A percentile compares a stretch with the other conserved stretches of the same genome.
phyloP scores from a whole-genome alignment of 1,140 invertebrate genomes.

The Druon quercuslanigerum region DNA sequence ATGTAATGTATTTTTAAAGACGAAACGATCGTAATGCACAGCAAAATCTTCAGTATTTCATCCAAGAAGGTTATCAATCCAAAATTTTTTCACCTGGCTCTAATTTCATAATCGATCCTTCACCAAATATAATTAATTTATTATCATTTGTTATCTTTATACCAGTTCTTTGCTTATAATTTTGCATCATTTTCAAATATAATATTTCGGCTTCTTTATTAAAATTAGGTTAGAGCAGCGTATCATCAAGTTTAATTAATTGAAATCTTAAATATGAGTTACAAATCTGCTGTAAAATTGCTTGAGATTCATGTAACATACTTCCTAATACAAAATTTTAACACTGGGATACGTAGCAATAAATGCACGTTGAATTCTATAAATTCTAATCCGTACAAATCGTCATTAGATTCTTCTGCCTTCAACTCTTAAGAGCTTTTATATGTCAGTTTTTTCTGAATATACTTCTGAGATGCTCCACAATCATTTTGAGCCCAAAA shows the following conservation, averaged over 20 bases:
- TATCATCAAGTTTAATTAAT: constrained; percentile 23
- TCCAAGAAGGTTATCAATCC: not conserved
- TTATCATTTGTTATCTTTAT: not conserved
- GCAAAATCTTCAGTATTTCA: not conserved
- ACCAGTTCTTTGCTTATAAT: constrained; percentile 26
- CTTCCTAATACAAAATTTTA: too few species aligned
- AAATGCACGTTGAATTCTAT: too few species aligned
- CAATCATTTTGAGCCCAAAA: too few species aligned
- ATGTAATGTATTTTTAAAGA: not conserved
- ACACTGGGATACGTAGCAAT: too few species aligned
- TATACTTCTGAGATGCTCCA: too few species aligned
- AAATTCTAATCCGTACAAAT: too few species aligned
- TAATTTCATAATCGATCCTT: not conserved
- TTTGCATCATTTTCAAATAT: constrained; percentile 9
- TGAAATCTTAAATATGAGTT: constrained; percentile 9
- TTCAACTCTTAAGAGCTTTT: too few species aligned
- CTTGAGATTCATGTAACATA: too few species aligned
- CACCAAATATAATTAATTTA: constrained; percentile 15
- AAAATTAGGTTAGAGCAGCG: constrained; percentile 7
- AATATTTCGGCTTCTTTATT: constrained; percentile 15
- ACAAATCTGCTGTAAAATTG: too few species aligned
- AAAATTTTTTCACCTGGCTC: constrained; percentile 13
- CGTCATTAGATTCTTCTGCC: too few species aligned
- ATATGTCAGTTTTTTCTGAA: too few species aligned
- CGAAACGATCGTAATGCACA: constrained; percentile 22